A percentile compares a stretch with the other conserved stretches of the same genome.
These are phyloP conservation scores for Ridgeia piscesae DNA, from an alignment of 1,140 invertebrate species.

Conservation along the genomic window DNA sequence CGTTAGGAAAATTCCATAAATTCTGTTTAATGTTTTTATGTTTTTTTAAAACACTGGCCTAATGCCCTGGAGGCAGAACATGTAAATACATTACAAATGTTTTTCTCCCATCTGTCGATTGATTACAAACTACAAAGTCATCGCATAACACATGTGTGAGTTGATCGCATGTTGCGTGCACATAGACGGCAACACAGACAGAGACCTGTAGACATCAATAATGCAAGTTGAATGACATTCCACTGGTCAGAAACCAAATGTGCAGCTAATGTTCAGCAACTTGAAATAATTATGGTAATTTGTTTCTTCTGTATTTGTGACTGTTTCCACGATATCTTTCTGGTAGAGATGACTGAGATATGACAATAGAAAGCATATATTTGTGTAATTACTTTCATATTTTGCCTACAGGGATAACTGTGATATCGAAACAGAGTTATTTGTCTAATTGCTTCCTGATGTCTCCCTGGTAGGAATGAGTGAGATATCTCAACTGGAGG, in stretches of 20 bases:
- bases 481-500: neutral
- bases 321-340: neutral
- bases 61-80: neutral
- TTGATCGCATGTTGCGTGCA: neutral
- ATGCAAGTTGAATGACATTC: neutral
- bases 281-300: neutral
- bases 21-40: too few species aligned
- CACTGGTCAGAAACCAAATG: neutral
- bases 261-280: neutral
- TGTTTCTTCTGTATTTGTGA: too few species aligned
- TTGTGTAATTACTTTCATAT: neutral
- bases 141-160: neutral
- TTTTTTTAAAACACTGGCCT: neutral
- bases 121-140: neutral
- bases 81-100: neutral
- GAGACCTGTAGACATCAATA: neutral
- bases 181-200: neutral
- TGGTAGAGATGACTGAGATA: too few species aligned
- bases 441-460: too few species aligned
- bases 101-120: neutral
- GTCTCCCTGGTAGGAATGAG: neutral
- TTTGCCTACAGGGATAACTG: too few species aligned
- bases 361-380: too few species aligned
- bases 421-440: too few species aligned
- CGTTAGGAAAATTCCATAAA: too few species aligned